Evolutionary conservation across 1,140 invertebrate genomes (phyloP).

Genomic region (Proctacanthus coquilletti): DNA sequence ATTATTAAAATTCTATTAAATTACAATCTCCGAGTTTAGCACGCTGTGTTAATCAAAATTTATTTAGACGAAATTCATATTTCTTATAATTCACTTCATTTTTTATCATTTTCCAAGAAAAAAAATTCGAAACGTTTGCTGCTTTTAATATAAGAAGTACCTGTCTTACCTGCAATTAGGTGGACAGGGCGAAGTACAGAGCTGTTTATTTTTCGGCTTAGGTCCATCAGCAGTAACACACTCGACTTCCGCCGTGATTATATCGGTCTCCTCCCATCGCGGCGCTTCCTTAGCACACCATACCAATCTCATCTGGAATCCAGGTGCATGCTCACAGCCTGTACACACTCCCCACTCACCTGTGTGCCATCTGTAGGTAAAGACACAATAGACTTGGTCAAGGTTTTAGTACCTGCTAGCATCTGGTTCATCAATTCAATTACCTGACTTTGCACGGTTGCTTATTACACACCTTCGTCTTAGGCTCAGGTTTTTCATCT

Average conservation of each 20-base stretch:
- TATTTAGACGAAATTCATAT: too few relatives aligned
- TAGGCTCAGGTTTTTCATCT: neutral
- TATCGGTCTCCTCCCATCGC: constrained; percentile 3
- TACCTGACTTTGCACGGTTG: neutral
- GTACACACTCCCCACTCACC: constrained; percentile 35
- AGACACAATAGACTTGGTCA: neutral
- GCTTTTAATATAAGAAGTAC: too few relatives aligned
- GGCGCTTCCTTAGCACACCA: constrained; percentile 32
- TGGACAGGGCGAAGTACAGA: neutral
- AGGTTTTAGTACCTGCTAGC: neutral
- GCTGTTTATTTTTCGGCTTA: neutral
- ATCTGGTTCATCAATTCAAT: neutral
- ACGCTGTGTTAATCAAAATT: too few relatives aligned
- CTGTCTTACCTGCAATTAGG: neutral
- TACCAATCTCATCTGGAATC: constrained; percentile 28
- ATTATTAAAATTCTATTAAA: too few relatives aligned
- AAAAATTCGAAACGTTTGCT: neutral
- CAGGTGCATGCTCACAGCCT: constrained; percentile 31
- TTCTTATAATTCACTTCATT: neutral
- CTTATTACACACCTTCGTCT: neutral
- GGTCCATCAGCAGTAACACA: neutral
- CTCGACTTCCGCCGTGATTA: neutral
- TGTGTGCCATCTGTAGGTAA: constrained; percentile 33
- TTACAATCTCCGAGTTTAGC: too few relatives aligned
- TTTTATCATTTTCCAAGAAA: neutral